These are phyloP conservation scores for Noctua fimbriata DNA, from an alignment of 2,888 invertebrate genomes.

Conservation along the genomic window DNA sequence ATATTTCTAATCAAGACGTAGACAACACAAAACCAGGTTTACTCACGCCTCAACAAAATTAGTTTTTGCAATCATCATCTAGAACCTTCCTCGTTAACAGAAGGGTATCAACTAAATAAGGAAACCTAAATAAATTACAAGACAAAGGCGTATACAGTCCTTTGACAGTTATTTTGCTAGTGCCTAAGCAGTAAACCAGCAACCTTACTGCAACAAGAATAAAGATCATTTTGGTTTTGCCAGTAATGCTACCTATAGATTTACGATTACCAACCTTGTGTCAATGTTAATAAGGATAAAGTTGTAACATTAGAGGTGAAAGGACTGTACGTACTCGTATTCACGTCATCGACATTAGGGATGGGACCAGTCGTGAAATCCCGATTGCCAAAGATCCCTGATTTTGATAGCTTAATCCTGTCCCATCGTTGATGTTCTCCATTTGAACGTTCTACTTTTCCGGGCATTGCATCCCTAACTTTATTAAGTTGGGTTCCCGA, in stretches of 20 bases:
- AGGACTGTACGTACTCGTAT: background rate
- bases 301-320: background rate
- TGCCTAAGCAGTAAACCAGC: background rate
- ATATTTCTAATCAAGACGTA: background rate
- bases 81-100: conserved; percentile 30
- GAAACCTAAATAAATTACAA: conserved; percentile 47
- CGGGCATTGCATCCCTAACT: conserved; percentile 57
- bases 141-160: conserved; percentile 13
- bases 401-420: conserved; percentile 61
- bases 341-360: conserved; percentile 43
- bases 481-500: conserved; percentile 63
- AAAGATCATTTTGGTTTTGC: background rate
- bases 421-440: conserved; percentile 48
- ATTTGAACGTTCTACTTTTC: conserved; percentile 57
- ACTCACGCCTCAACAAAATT: conserved; percentile 27
- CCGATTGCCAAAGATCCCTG: conserved; percentile 48
- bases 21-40: background rate
- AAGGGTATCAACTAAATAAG: conserved; percentile 42
- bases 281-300: background rate
- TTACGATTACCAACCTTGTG: background rate
- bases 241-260: background rate
- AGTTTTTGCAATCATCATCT: conserved; percentile 57
- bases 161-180: background rate
- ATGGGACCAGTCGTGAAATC: conserved; percentile 32
- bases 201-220: background rate